Evolutionary conservation across 2,888 invertebrate species (phyloP), one percentile per base, ranked within the genome.

Genomic region (Patella pellucida): DNA sequence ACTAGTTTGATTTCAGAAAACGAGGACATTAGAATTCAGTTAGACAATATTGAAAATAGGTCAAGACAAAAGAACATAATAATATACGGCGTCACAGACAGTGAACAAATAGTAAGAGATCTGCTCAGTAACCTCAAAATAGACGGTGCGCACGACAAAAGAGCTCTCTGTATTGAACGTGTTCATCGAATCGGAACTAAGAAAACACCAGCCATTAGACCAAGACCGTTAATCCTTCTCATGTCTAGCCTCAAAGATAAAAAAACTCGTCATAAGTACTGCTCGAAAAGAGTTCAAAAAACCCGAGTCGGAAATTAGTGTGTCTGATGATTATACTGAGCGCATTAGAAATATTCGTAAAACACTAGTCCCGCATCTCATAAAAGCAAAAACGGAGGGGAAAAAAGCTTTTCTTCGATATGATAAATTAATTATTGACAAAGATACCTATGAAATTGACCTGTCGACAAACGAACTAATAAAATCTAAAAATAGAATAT

Each of bases 351-450:
- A 68, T 9, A 67, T 51, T 15, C 15, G 73, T 5, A 23, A 68
- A 14, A 41, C 67, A 11, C 52, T 73, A 27, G n/a, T 68, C n/a
- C 68, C 73, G 14, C 67, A 62, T 16, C 67, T 68, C 19, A 73
- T 19, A 16, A 67, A 73, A 19, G 68, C 68, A 19, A 73, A 50
- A 15, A 52, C 31, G 9, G 73, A 56, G n/a, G 52, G 51, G 23
- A 73, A 72, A 50, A 68, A 73, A 50, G 73, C 73, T 27, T 67
- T 50, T 14, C 50, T 73, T 2, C 67, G 31, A 15, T 51, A 19
- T 68, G 73, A 73, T 51, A 73, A n/a, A 9, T 68, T 73, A 15
- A 68, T 73, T 15, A 73, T 73, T 9, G 52, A 73, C 9, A 51
- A 41, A 14, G 50, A 9, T 41, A 15, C 15, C 19, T 50, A 51